Conservation (phyloP, 2,113 vertebrate genomes). For the Nerophis lumbriciformis region DNA sequence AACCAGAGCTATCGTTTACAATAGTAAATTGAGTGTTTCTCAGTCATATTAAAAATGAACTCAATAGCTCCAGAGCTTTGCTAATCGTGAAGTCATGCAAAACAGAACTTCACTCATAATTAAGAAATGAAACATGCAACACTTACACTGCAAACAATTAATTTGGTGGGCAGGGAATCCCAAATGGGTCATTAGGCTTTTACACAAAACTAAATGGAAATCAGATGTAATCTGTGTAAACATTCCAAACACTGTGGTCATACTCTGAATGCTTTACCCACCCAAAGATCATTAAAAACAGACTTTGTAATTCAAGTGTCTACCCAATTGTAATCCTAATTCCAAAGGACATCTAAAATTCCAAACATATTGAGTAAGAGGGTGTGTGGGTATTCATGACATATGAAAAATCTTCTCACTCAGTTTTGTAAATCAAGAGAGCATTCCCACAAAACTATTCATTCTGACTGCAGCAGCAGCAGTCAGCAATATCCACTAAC, state of each 20-base stretch:
- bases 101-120: background rate
- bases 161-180: background rate
- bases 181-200: background rate
- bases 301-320: background rate
- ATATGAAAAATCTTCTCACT: no score
- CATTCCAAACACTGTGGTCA: background rate
- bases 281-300: conserved; percentile 1
- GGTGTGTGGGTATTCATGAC: background rate
- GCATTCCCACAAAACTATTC: no score
- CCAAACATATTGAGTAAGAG: background rate
- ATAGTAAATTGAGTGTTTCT: background rate
- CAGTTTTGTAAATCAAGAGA: background rate
- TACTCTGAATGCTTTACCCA: background rate
- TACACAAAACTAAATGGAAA: background rate
- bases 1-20: no score
- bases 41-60: background rate
- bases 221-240: background rate
- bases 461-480: no score
- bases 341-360: background rate
- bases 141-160: background rate
- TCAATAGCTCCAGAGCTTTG: background rate
- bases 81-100: background rate
- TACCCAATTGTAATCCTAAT: background rate
- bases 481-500: no score
- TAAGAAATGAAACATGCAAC: background rate